A percentile compares a stretch with the other conserved stretches of the same genome.
Evolutionary conservation across 2,113 vertebrate genomes (phyloP).

Genomic region (Clarias magur): DNA sequence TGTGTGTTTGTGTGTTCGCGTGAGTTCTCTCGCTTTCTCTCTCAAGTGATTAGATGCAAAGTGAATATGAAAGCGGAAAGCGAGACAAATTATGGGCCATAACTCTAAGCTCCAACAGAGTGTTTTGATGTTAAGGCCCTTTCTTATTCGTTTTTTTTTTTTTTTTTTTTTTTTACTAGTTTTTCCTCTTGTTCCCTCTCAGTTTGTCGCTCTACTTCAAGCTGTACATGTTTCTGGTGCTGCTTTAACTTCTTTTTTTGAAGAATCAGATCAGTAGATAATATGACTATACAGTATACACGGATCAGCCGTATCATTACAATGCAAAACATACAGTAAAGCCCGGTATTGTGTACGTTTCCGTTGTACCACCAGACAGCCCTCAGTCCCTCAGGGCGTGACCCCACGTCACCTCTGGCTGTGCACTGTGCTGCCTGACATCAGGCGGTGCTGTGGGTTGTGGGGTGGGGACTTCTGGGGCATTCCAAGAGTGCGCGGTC

Average conservation of each 20-base stretch:
- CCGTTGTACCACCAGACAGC: too few relatives aligned
- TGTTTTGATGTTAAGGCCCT: slow-evolving; percentile 32
- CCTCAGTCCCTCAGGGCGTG: too few relatives aligned
- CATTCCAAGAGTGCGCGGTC: too few relatives aligned
- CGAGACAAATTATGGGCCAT: slow-evolving; percentile 43
- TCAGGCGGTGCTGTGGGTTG: too few relatives aligned
- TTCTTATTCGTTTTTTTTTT: slow-evolving; percentile 1
- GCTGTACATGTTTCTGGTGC: neutral
- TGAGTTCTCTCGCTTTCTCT: slow-evolving; percentile 25
- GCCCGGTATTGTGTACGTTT: too few relatives aligned
- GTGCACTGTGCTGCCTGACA: too few relatives aligned
- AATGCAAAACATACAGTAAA: too few relatives aligned
- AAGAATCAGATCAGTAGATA: neutral
- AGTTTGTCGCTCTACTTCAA: neutral
- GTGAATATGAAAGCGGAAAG: slow-evolving; percentile 42
- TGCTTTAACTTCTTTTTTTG: neutral
- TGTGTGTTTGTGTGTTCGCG: slow-evolving; percentile 13
- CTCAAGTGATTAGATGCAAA: slow-evolving; percentile 46
- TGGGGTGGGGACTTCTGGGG: too few relatives aligned
- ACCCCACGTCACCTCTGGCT: too few relatives aligned
- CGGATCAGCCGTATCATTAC: too few relatives aligned
- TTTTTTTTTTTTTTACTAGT: neutral
- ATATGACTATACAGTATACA: neutral
- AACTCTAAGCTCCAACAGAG: slow-evolving; percentile 28
- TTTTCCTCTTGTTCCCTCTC: slow-evolving; percentile 4